Evolutionary conservation across 2,113 vertebrate genomes (phyloP), one percentile per base, ranked within the genome.

Genomic region (Malurus cyaneus): DNA sequence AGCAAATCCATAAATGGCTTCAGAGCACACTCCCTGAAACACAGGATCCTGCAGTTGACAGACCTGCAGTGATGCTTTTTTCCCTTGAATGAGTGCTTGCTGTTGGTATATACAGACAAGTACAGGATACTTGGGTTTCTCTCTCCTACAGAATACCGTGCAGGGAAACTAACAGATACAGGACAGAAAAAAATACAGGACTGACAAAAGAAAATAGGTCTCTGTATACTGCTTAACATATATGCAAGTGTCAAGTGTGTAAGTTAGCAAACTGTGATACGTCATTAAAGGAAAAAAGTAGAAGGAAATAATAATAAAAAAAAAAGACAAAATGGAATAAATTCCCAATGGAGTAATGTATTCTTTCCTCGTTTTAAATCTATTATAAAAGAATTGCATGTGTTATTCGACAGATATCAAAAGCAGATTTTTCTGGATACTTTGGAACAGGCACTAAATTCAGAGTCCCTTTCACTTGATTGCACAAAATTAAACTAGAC

Each of bases 311-410:
- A 24, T 69, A 36, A 36, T 9, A 36, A 36, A 36, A 42, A 56
- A 73, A 54, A 28, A 47, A 32, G 18, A 52, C 5, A 81, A 84
- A 88, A 74, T 12, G 1, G 26, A 73, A 56, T 65, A 42, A 81
- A 47, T 62, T 78, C 17, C 8, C 23, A 59, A 47, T 34, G 6
- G 80, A 84, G 41, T 52, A 1, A 18, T 17, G 69, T 64, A 91
- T 77, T 81, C 44, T 85, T 91, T 94, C 85, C 69, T 92, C 25
- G 7, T 10, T 96, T 96, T 77, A 94, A 94, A 94, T 56, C 15
- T 15, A 16, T 26, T 20, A 6, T 44, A 77, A 88, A 87, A 73
- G 1, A 74, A 78, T 65, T 53, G 19, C 6, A 0, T 49, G 15
- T 26, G 4, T 46, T 80, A 66, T 16, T 47, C 31, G 5, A 49